phyloP scores from a whole-genome alignment of 2,797 vertebrate genomes.

The Myiothlypis chrysogaster region DNA sequence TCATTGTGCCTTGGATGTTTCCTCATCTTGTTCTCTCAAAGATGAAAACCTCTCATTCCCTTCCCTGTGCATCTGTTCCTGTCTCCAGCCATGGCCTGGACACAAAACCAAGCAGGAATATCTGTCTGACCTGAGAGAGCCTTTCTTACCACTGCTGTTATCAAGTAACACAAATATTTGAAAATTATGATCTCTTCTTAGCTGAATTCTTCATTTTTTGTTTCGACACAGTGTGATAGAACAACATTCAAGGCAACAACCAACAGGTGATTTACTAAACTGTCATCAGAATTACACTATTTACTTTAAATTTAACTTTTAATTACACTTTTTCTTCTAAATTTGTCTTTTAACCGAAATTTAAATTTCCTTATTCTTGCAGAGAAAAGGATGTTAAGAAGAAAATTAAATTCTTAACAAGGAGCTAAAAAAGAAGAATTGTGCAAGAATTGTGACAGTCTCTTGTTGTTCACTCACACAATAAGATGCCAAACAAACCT shows the following conservation, averaged over 20 bases:
- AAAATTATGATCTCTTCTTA: background rate
- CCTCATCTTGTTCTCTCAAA: background rate
- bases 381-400: background rate
- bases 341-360: background rate
- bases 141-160: background rate
- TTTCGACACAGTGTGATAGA: accelerated
- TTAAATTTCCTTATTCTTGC: background rate
- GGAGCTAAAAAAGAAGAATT: background rate
- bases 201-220: background rate
- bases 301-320: background rate
- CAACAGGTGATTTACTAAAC: background rate
- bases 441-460: background rate
- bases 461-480: background rate
- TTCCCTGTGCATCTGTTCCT: background rate
- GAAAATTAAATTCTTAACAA: background rate
- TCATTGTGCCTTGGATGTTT: background rate
- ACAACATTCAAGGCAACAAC: background rate
- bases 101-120: background rate
- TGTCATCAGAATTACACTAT: background rate
- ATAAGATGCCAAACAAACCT: background rate
- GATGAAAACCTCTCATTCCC: background rate
- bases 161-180: background rate
- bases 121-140: background rate
- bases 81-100: background rate
- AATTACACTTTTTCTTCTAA: background rate